These are phyloP conservation scores for Enteromius trimaculatus DNA, from an alignment of 2,797 vertebrate genomes.

Conservation along the genomic window DNA sequence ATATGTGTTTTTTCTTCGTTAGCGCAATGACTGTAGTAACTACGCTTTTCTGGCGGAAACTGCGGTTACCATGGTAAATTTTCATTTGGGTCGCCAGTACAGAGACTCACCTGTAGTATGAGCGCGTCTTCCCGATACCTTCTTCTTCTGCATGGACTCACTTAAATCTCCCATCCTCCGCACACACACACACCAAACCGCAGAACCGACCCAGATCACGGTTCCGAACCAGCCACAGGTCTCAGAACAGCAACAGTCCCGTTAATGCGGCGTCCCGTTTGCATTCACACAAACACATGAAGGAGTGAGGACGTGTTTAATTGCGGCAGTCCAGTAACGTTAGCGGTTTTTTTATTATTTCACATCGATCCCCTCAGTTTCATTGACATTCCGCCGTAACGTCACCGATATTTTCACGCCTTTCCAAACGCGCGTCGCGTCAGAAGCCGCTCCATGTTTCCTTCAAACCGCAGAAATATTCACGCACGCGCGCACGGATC, in stretches of 20 bases:
- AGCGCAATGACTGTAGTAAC: background rate
- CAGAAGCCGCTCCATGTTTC: slow-evolving; percentile 49
- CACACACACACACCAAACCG: slow-evolving; percentile 58
- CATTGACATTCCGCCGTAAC: slow-evolving; percentile 64
- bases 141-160: slow-evolving; percentile 73
- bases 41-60: background rate
- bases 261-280: slow-evolving; percentile 1
- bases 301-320: background rate
- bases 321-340: background rate
- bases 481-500: slow-evolving; percentile 10
- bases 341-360: background rate
- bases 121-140: slow-evolving; percentile 73
- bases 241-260: slow-evolving; percentile 24
- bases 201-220: slow-evolving; percentile 57
- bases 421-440: slow-evolving; percentile 47
- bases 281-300: background rate
- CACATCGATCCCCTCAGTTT: slow-evolving; percentile 19
- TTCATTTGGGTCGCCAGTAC: background rate
- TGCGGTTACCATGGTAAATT: slow-evolving; percentile 28
- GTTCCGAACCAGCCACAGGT: slow-evolving; percentile 43
- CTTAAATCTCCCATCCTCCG: slow-evolving; percentile 78
- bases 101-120: slow-evolving; percentile 78
- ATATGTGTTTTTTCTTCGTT: background rate
- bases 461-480: background rate
- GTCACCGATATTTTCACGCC: slow-evolving; percentile 65